A percentile compares a stretch with the other conserved stretches of the same genome.
phyloP scores from a whole-genome alignment of 2,113 vertebrate genomes.

The Leucosticte australis region DNA sequence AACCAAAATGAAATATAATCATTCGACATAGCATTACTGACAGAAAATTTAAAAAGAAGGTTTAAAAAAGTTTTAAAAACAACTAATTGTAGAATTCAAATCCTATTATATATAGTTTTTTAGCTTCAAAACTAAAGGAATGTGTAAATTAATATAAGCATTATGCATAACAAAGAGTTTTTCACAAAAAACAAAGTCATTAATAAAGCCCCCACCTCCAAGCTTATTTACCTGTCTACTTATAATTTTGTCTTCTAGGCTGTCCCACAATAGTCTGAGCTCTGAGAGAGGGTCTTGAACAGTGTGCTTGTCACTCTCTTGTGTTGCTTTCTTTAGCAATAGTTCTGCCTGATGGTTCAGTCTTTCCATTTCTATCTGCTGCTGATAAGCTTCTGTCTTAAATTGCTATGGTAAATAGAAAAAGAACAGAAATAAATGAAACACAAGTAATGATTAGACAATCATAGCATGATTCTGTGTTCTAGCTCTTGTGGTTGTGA shows the following conservation, averaged over 20 bases:
- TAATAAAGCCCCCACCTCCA: background rate
- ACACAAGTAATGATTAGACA: background rate
- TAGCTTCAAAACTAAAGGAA: background rate
- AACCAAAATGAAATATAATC: background rate
- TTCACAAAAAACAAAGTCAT: background rate
- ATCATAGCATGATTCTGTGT: background rate
- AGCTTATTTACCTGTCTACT: constrained; percentile 85
- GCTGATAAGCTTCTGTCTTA: constrained; percentile 93
- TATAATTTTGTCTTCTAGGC: constrained; percentile 91
- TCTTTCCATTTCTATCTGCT: constrained; percentile 98
- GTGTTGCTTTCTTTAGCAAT: constrained; percentile 89
- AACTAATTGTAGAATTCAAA: background rate
- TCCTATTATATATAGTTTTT: background rate
- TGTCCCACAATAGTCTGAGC: constrained; percentile 89
- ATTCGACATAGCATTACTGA: background rate
- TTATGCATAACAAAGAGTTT: background rate
- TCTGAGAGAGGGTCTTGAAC: constrained; percentile 93
- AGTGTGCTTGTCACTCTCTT: constrained; percentile 84
- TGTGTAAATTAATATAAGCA: background rate
- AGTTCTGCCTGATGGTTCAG: constrained; percentile 92
- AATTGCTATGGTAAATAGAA: constrained; percentile 81
- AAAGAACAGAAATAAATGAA: background rate
- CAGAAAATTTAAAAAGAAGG: background rate
- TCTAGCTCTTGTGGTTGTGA: background rate
- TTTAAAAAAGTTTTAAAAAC: background rate